These are phyloP conservation scores for Scolanthus callimorphus DNA, from an alignment of 92 coral and sea anemone genomes.

Conservation along the genomic window DNA sequence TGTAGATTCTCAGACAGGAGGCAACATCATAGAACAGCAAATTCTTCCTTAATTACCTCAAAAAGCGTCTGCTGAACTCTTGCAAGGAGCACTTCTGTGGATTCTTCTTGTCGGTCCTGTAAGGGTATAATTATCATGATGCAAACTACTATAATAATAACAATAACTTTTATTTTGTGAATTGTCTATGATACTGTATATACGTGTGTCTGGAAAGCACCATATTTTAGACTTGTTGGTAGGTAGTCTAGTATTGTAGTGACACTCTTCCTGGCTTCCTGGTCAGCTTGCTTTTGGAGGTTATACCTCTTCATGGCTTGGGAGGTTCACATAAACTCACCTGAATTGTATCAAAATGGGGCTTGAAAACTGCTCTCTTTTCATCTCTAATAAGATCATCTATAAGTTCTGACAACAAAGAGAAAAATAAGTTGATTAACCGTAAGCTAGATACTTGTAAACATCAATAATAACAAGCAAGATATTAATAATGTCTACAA, in stretches of 20 bases:
- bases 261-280: no score
- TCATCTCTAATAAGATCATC: constrained; percentile 85
- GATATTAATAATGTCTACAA: no score
- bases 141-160: no score
- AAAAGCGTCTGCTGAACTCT: constrained; percentile 81
- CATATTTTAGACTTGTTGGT: no score
- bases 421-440: not conserved
- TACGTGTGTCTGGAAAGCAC: no score
- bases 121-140: no score
- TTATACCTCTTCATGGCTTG: no score
- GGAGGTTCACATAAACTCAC: no score
- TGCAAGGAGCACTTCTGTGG: constrained; percentile 92
- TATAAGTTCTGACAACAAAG: constrained; percentile 45
- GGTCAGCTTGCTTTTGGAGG: no score
- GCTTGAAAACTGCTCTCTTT: constrained; percentile 85
- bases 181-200: no score
- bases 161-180: no score
- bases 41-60: constrained; percentile 45
- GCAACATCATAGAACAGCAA: not conserved
- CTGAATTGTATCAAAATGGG: constrained; percentile 86
- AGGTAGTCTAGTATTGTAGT: no score
- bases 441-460: not conserved
- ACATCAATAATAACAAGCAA: not conserved
- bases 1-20: not conserved
- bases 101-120: constrained; percentile 91